A percentile compares a stretch with the other conserved stretches of the same genome.
Conservation (phyloP, 1,140 invertebrate species). For the Oscheius sp. region DNA sequence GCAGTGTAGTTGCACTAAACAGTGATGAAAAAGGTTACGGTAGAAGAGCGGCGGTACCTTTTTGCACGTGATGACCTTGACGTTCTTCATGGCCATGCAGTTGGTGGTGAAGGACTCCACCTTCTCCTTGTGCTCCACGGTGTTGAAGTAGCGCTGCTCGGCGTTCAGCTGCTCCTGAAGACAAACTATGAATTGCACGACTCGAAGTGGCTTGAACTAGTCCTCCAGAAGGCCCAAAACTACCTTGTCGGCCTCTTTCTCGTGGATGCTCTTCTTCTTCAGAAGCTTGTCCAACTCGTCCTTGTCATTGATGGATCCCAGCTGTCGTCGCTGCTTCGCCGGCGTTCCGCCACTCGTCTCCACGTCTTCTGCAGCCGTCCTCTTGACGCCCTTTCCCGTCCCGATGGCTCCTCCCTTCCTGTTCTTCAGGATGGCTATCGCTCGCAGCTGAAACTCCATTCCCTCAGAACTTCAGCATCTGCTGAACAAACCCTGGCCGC, state of each 20-base stretch:
- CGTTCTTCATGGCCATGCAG: slow-evolving; percentile 21
- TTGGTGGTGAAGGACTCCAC: slow-evolving; percentile 27
- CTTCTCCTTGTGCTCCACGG: slow-evolving; percentile 25
- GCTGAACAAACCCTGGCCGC: slow-evolving; percentile 9
- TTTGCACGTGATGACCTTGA: slow-evolving; percentile 30
- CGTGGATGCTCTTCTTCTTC: slow-evolving; percentile 13
- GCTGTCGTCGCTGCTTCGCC: background rate
- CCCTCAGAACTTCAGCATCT: background rate
- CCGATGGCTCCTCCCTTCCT: background rate
- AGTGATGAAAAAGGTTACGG: background rate
- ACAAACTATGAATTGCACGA: background rate
- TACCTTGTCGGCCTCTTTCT: slow-evolving; percentile 15
- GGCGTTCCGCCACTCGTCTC: slow-evolving; percentile 2
- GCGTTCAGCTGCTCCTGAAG: background rate
- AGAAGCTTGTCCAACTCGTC: slow-evolving; percentile 12
- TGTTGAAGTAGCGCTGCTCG: background rate
- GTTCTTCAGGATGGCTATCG: slow-evolving; percentile 15
- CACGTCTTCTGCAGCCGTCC: background rate
- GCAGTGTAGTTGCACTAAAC: slow-evolving; percentile 32
- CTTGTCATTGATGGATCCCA: slow-evolving; percentile 3
- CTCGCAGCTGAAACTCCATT: slow-evolving; percentile 20
- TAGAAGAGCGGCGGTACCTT: background rate
- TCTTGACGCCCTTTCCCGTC: background rate
- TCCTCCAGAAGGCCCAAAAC: background rate
- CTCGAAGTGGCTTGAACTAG: background rate